Percentiles rank a stretch among this genome's conserved stretches.
phyloP scores from a whole-genome alignment of 2,888 invertebrate genomes.

The Agrilus biguttatus region DNA sequence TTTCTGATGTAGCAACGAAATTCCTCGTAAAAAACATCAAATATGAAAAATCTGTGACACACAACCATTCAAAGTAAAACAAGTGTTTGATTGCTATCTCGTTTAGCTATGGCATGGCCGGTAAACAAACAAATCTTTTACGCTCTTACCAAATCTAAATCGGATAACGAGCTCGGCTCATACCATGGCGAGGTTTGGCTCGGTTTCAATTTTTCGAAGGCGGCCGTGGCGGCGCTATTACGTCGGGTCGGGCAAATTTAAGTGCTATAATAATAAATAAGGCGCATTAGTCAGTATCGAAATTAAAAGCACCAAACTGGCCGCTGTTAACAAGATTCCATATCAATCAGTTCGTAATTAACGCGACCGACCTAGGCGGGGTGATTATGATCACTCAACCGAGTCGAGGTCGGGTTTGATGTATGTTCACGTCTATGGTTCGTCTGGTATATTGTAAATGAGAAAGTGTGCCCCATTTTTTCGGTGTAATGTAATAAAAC shows the following conservation, averaged over 20 bases:
- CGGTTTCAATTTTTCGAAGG: too few species aligned
- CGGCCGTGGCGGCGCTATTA: too few species aligned
- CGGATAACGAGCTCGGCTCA: too few species aligned
- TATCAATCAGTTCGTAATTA: slow-evolving; percentile 7
- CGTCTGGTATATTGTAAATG: slow-evolving; percentile 8
- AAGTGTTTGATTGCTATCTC: too few species aligned
- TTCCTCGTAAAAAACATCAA: too few species aligned
- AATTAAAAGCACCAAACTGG: slow-evolving; percentile 6
- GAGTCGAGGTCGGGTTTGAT: not conserved
- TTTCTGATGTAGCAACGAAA: too few species aligned
- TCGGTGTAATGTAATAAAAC: slow-evolving; percentile 8
- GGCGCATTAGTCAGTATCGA: slow-evolving; percentile 5
- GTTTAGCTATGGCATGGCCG: too few species aligned
- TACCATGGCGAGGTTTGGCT: too few species aligned
- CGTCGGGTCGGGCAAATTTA: not conserved
- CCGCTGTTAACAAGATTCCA: slow-evolving; percentile 4
- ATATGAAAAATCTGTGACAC: too few species aligned
- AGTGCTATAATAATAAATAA: slow-evolving; percentile 6
- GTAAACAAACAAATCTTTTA: too few species aligned
- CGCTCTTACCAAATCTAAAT: too few species aligned
- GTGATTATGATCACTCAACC: slow-evolving; percentile 1
- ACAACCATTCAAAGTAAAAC: too few species aligned
- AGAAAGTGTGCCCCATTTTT: slow-evolving; percentile 12
- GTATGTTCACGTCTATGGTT: slow-evolving; percentile 1
- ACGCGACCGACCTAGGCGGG: slow-evolving; percentile 5